Percentiles rank a stretch among this genome's conserved stretches.
These are phyloP conservation scores for Rhinopomastus cyanomelas DNA, from an alignment of 2,113 vertebrate species.

Conservation along the genomic window DNA sequence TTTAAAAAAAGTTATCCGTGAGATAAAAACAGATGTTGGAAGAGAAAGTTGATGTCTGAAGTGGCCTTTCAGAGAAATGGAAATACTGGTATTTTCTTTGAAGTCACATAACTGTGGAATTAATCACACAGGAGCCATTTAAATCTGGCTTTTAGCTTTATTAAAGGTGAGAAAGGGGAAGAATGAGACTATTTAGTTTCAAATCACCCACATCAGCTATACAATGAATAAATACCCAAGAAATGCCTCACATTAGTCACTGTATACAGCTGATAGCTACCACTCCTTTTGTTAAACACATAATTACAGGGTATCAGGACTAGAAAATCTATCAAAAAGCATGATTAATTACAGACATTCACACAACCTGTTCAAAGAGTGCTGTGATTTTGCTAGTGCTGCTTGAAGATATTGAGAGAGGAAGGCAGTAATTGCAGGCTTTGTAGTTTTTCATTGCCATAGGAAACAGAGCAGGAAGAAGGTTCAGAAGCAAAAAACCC, in stretches of 20 bases:
- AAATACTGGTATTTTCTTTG: not conserved
- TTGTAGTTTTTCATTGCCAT: not conserved
- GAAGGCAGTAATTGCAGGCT: not conserved
- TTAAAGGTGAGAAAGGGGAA: not conserved
- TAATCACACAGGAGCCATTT: not conserved
- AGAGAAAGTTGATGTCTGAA: not conserved
- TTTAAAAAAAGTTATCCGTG: not conserved
- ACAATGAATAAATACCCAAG: not conserved
- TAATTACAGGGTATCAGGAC: not conserved
- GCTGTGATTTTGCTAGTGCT: not conserved
- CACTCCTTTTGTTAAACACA: not conserved
- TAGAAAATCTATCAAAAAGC: not conserved
- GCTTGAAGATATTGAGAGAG: not conserved
- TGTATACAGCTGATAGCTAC: not conserved
- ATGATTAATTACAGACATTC: not conserved
- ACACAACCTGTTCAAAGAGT: not conserved
- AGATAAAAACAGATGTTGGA: not conserved
- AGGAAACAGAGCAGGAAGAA: not conserved
- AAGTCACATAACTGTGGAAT: not conserved
- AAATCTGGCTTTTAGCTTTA: not conserved
- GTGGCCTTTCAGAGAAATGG: not conserved
- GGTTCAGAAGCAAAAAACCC: not conserved
- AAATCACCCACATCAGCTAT: not conserved
- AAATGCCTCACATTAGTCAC: not conserved
- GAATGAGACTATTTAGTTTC: not conserved